A percentile compares a stretch with the other conserved stretches of the same genome.
Evolutionary conservation across 2,888 invertebrate genomes (phyloP).

Genomic region (Sclerodermus sp.): DNA sequence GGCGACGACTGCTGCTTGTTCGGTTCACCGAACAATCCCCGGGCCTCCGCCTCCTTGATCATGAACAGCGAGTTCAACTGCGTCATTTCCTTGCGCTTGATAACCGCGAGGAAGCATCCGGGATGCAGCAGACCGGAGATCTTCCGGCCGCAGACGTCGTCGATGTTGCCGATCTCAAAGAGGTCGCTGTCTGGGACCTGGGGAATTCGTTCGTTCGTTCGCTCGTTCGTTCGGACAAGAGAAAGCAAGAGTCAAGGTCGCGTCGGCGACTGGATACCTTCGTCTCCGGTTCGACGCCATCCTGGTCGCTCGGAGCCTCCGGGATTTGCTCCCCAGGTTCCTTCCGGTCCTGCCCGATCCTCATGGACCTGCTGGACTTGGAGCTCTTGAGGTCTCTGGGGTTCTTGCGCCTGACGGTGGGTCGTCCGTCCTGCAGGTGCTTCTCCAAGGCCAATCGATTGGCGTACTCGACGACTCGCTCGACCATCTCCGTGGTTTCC

Average conservation of each 20-base stretch:
- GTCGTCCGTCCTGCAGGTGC: conserved; percentile 60
- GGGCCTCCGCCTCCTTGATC: conserved; percentile 79
- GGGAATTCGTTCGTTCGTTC: conserved; percentile 1
- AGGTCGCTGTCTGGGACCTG: conserved; percentile 72
- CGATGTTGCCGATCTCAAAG: conserved; percentile 67
- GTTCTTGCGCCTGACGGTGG: conserved; percentile 5
- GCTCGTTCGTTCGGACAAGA: not conserved
- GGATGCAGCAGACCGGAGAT: conserved; percentile 56
- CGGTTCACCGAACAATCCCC: conserved; percentile 72
- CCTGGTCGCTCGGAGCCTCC: no score
- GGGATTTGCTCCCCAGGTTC: no score
- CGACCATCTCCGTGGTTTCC: conserved; percentile 76
- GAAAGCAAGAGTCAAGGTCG: no score
- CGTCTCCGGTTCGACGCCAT: no score
- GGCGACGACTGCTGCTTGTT: conserved; percentile 38
- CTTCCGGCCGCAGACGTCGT: conserved; percentile 62
- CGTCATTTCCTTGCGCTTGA: conserved; percentile 74
- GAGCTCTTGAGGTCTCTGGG: no score
- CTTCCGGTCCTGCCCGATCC: no score
- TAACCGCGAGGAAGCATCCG: conserved; percentile 69
- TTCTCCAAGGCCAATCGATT: conserved; percentile 72
- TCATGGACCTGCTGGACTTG: no score
- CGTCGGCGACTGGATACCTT: no score
- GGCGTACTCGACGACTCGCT: conserved; percentile 68
- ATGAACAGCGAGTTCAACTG: conserved; percentile 80